Base-by-base conservation (phyloP, 2,113 vertebrate genomes). In the Crypturellus undulatus region DNA sequence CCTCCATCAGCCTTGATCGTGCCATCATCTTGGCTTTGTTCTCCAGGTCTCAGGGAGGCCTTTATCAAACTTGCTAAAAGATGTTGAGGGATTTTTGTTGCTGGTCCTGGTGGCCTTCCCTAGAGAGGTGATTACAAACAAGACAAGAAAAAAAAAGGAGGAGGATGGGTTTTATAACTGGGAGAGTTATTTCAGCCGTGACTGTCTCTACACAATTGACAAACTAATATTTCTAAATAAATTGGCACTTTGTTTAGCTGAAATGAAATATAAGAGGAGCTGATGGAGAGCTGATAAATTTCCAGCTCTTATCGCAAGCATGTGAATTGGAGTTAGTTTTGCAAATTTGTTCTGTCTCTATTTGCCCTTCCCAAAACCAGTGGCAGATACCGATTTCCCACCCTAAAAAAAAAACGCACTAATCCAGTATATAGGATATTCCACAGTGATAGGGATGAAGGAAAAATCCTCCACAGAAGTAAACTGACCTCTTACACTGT, bases 1-100 rank as follows among this genome's bases (percentile, higher is more conserved):
- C 1, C 2, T 75, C 12, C 32, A 56, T 14, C 10, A 43, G 7
- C 36, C 24, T 38, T 24, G 28, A 1, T 0, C n/a, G 28, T 64
- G 43, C 43, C 26, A 22, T 21, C 32, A 56, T 12, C 32, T 45
- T 22, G 5, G 6, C 8, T 59, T 3, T 34, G 81, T 58, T 81
- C 67, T 75, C 2, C 49, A 38, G 8, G 34, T 26, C 36, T 71
- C 36, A 9, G 34, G 43, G 11, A 8, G 24, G 18, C 17, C 36
- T 54, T 18, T 32, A 32, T 58, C 17, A 32, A 52, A 52, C 17
- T 52, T 5, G 12, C 49, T 71, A 25, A 49, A 71, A 71, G 25
- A 38, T 28, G 18, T 52, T 30, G 25, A 38, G 25, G 28, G 9
- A 26, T 21, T 71, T 19, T 26, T 36, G 26, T 28, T 15, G 34